These are phyloP conservation scores for Stenurella melanura DNA, from an alignment of 2,888 invertebrate species.

Conservation along the genomic window DNA sequence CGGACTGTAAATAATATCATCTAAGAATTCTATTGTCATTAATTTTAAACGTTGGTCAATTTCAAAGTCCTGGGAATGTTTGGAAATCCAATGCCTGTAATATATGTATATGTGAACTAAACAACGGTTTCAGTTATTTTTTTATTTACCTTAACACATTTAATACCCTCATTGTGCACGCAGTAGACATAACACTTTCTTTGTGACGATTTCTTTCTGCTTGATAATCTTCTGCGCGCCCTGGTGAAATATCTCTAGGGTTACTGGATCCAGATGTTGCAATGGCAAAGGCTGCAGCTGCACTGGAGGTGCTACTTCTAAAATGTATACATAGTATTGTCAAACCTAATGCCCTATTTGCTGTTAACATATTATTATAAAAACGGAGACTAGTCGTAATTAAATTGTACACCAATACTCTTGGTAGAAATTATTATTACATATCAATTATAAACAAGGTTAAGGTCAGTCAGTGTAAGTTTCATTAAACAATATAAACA, in stretches of 20 bases:
- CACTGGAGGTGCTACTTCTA: constrained; percentile 90
- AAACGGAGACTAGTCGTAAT: no score
- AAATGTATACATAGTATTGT: constrained; percentile 38
- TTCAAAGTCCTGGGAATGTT: constrained; percentile 93
- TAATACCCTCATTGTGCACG: constrained; percentile 94
- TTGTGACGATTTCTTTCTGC: constrained; percentile 77
- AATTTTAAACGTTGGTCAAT: constrained; percentile 83
- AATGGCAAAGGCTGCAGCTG: constrained; percentile 92
- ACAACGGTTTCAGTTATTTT: neutral
- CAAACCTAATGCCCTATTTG: no score
- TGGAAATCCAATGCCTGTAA: constrained; percentile 90
- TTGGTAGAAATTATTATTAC: no score
- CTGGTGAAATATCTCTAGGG: constrained; percentile 80
- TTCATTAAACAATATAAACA: no score
- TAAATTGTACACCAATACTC: no score
- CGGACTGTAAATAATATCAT: constrained; percentile 89
- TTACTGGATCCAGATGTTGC: constrained; percentile 92
- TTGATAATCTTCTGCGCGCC: constrained; percentile 68
- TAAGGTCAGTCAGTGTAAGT: no score
- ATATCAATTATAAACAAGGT: no score
- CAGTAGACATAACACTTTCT: constrained; percentile 90
- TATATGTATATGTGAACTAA: neutral
- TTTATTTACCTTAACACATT: constrained; percentile 84
- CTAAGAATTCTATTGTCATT: constrained; percentile 89
- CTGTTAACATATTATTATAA: no score